phyloP scores from a whole-genome alignment of 2,888 invertebrate genomes.

The Oscheius onirici region DNA sequence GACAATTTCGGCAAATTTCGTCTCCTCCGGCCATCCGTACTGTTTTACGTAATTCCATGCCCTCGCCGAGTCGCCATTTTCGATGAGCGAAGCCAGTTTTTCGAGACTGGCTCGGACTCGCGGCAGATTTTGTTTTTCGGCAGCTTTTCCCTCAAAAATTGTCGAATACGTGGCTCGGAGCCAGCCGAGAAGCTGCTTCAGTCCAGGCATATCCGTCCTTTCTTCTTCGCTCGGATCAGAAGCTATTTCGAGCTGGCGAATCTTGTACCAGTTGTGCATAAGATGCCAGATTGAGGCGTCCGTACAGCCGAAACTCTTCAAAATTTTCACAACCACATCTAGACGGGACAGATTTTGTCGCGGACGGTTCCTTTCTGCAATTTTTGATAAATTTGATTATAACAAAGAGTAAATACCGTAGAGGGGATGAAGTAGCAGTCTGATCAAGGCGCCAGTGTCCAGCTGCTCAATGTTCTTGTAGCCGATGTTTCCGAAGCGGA shows the following conservation, averaged over 20 bases:
- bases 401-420: conserved; percentile 37
- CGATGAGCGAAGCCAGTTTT: conserved; percentile 19
- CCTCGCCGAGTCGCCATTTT: conserved; percentile 47
- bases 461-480: conserved; percentile 49
- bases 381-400: neutral
- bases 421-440: conserved; percentile 45
- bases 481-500: conserved; percentile 44
- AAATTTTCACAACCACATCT: conserved; percentile 27
- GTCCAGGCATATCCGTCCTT: neutral
- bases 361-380: neutral
- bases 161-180: neutral
- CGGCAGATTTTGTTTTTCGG: neutral
- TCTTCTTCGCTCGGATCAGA: conserved; percentile 11
- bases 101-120: conserved; percentile 5
- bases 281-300: conserved; percentile 43
- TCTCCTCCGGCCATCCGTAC: conserved; percentile 56
- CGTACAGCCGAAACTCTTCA: conserved; percentile 48
- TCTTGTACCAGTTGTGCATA: conserved; percentile 43
- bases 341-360: neutral
- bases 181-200: conserved; percentile 26
- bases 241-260: too few relatives aligned
- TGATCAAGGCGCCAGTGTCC: conserved; percentile 36
- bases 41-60: conserved; percentile 39
- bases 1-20: conserved; percentile 50
- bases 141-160: neutral